Evolutionary conservation across 2,113 vertebrate genomes (phyloP), one percentile per base, ranked within the genome.

Genomic region (Megaleporinus macrocephalus): DNA sequence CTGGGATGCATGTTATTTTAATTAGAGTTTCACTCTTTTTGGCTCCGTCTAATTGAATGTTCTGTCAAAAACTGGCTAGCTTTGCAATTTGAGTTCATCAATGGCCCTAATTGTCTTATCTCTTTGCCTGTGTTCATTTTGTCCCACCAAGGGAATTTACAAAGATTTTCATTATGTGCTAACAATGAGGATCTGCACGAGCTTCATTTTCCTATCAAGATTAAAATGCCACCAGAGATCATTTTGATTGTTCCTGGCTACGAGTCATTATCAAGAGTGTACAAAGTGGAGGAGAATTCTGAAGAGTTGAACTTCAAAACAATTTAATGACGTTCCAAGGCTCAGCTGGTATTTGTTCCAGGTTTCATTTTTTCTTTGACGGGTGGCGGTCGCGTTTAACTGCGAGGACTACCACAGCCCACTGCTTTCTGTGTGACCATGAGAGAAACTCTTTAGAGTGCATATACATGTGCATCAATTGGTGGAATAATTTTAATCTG

Each of bases 161-260:
- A 75, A 53, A 41, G 49, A 66, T 81, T 77, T 81, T 44, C 44
- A 77, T 77, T 84, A 55, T 77, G 53, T 81, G 68, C 59, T 57
- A 77, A 84, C 66, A 81, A 77, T 73, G 79, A 44, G 49, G 62
- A 80, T 72, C 66, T 80, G 66, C 83, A 71, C 53, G 10, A 65
- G 61, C 68, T 85, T 81, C 49, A 78, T 81, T 85, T 81, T 78
- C 36, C 47, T 81, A 78, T 84, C 83, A 84, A 80, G 83, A 80
- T 85, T 81, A 68, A 78, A 81, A 85, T 81, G 76, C 53, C 79
- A 85, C 22, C 69, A 51, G 74, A 73, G 73, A 79, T 81, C 26
- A 59, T 77, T 30, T 14, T 84, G 76, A 83, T 83, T 83, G 61
- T 81, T 74, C 33, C 29, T 70, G 82, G 55, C 62, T 24, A n/a